phyloP scores from a whole-genome alignment of 2,797 vertebrate genomes.

The Craterocephalus amniculus region DNA sequence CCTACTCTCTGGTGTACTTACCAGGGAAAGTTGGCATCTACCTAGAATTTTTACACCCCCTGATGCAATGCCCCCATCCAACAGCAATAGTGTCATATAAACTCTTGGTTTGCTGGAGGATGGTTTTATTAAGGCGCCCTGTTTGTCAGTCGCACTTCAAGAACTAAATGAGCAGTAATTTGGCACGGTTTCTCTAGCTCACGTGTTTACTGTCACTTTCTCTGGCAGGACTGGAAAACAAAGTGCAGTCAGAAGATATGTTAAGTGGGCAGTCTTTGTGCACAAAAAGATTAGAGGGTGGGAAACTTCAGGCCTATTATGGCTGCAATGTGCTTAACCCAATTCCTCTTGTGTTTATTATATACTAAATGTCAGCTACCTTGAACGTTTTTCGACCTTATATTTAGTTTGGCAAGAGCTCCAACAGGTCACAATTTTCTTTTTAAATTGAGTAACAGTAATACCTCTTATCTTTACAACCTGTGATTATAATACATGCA shows the following conservation, averaged over 20 bases:
- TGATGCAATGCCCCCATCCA: conserved; percentile 36
- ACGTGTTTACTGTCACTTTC: conserved; percentile 41
- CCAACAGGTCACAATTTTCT: conserved; percentile 11
- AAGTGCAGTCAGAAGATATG: conserved; percentile 32
- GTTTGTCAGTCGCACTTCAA: conserved; percentile 46
- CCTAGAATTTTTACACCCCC: conserved; percentile 35
- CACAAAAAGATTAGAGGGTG: conserved; percentile 39
- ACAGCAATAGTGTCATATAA: conserved; percentile 40
- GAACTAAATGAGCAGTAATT: conserved; percentile 39
- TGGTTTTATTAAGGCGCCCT: conserved; percentile 46
- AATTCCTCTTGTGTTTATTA: conserved; percentile 53
- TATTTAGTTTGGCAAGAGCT: background rate
- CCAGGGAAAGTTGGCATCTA: conserved; percentile 9
- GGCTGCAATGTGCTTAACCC: conserved; percentile 39
- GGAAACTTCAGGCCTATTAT: conserved; percentile 48
- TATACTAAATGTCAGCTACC: conserved; percentile 60
- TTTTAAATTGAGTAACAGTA: background rate
- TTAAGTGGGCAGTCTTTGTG: conserved; percentile 31
- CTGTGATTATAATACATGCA: conserved; percentile 3
- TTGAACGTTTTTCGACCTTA: conserved; percentile 43
- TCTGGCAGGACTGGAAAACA: conserved; percentile 17
- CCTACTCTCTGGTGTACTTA: conserved; percentile 9
- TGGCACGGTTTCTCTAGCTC: conserved; percentile 36
- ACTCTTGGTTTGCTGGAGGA: conserved; percentile 30
- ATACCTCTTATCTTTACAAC: background rate